Percentiles rank a stretch among this genome's conserved stretches.
phyloP scores from a whole-genome alignment of 2,113 vertebrate species.

The Anthoscopus minutus region DNA sequence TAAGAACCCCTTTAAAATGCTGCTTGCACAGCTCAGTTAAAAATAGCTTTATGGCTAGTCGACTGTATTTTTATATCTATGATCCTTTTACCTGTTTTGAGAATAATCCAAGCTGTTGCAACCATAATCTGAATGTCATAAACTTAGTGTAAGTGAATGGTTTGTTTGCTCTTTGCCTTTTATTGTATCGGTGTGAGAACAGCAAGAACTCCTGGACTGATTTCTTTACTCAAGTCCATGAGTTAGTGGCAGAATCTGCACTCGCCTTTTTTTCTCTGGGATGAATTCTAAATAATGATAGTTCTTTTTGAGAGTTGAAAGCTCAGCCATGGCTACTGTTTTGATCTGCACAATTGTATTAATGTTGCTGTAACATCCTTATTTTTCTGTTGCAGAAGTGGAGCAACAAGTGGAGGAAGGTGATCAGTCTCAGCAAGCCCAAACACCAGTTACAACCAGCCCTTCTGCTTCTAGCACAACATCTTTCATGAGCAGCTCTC shows the following conservation, averaged over 20 bases:
- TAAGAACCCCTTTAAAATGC: neutral
- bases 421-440: conserved; percentile 84
- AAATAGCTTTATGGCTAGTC: neutral
- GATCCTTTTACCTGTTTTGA: neutral
- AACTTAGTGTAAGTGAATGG: neutral
- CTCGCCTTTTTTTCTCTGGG: neutral
- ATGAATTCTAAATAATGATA: neutral
- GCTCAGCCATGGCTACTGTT: neutral
- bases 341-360: neutral
- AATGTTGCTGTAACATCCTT: neutral
- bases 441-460: conserved; percentile 95
- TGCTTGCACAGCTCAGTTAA: neutral
- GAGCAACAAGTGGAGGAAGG: conserved; percentile 85
- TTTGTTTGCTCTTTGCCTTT: neutral
- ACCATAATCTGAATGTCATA: neutral
- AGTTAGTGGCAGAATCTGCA: neutral
- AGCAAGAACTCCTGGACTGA: neutral
- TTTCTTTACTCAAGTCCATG: neutral
- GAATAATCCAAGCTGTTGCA: neutral
- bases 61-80: neutral
- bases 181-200: rapidly evolving
- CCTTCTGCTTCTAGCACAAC: conserved; percentile 97
- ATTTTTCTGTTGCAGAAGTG: conserved; percentile 64
- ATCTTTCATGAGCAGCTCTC: conserved; percentile 97
- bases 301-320: neutral